Percentiles rank a stretch among this genome's conserved stretches.
phyloP scores from a whole-genome alignment of 2,797 vertebrate species.

The Siniperca undulata region DNA sequence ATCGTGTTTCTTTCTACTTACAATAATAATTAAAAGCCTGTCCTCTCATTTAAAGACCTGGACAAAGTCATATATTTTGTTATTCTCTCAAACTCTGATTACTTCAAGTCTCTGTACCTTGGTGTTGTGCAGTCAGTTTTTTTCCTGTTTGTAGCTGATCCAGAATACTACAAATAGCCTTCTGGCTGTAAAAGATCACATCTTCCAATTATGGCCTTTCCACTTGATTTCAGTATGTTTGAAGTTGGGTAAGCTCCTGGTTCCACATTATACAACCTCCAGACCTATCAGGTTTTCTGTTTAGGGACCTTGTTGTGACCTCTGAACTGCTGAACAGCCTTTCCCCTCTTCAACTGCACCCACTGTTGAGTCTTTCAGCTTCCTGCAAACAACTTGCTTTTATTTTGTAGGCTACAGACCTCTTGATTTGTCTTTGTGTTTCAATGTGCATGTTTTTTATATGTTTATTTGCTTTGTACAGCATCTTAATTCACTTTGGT shows the following conservation, averaged over 20 bases:
- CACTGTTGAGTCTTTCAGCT: slow-evolving; percentile 13
- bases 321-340: slow-evolving; percentile 46
- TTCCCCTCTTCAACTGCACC: not conserved
- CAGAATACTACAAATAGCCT: not conserved
- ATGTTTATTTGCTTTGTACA: not conserved
- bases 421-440: not conserved
- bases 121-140: not conserved
- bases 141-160: slow-evolving; percentile 1
- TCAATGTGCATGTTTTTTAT: not conserved
- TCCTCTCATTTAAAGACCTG: not conserved
- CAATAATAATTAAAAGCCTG: not conserved
- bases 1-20: not conserved
- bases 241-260: slow-evolving; percentile 41
- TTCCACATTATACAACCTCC: slow-evolving; percentile 35
- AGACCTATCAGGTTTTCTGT: slow-evolving; percentile 55
- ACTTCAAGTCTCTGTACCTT: not conserved
- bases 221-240: slow-evolving; percentile 42
- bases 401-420: not conserved
- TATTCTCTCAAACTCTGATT: not conserved
- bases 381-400: slow-evolving; percentile 21
- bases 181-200: not conserved
- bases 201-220: slow-evolving; percentile 17
- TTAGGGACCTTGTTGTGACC: slow-evolving; percentile 53
- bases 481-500: not conserved
- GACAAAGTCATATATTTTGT: not conserved